Conservation (phyloP, 1,140 invertebrate species). For the Zophobas morio region DNA sequence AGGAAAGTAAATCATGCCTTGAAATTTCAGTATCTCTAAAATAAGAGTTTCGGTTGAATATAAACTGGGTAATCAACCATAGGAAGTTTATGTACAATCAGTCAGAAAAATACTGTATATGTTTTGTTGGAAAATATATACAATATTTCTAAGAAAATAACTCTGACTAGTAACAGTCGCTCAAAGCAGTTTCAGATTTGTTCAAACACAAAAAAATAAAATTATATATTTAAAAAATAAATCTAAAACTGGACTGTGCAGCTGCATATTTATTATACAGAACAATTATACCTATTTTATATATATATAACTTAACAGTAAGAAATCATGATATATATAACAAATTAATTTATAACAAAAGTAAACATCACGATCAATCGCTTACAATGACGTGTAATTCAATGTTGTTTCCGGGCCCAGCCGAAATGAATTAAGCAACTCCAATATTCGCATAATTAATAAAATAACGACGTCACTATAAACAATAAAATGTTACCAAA, state of each 20-base stretch:
- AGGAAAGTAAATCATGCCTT: conserved; percentile 14
- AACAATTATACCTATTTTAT: conserved; percentile 63
- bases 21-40: conserved; percentile 28
- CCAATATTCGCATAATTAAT: conserved; percentile 43
- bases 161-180: conserved; percentile 61
- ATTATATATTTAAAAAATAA: conserved; percentile 50
- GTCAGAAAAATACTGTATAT: conserved; percentile 64
- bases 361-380: conserved; percentile 52
- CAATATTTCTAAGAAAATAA: conserved; percentile 58
- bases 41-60: conserved; percentile 36
- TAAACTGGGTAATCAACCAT: conserved; percentile 29
- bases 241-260: conserved; percentile 61
- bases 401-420: conserved; percentile 34
- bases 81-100: conserved; percentile 55
- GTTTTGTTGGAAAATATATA: conserved; percentile 60
- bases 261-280: conserved; percentile 64
- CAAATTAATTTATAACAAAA: conserved; percentile 58
- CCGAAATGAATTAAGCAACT: conserved; percentile 32
- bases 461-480: conserved; percentile 54
- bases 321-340: conserved; percentile 55
- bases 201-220: conserved; percentile 36
- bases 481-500: conserved; percentile 51
- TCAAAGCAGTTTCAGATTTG: conserved; percentile 60
- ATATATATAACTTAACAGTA: conserved; percentile 60
- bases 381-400: conserved; percentile 47